Evolutionary conservation across 2,888 invertebrate genomes (phyloP).

Genomic region (Diarsia dahlii): DNA sequence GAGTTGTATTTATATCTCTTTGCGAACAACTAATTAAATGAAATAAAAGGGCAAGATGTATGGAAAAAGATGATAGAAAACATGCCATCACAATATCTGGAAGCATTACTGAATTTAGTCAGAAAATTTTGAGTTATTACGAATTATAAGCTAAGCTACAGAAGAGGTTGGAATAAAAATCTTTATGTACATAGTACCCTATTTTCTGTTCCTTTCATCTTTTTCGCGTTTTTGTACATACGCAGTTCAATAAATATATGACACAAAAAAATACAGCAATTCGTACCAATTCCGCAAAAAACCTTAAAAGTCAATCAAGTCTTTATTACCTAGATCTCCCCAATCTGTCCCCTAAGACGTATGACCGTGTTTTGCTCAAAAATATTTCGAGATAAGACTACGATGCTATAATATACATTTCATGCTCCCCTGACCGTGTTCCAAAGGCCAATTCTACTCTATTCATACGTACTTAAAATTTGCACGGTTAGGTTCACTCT

Average conservation of each 20-base stretch:
- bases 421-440: conserved; percentile 34
- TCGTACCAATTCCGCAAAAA: neutral
- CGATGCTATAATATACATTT: conserved; percentile 46
- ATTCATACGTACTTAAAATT: conserved; percentile 71
- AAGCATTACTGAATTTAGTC: neutral
- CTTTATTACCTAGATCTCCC: conserved; percentile 32
- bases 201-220: no score
- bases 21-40: no score
- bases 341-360: conserved; percentile 37
- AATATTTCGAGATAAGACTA: conserved; percentile 47
- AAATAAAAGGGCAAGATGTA: no score
- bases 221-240: no score
- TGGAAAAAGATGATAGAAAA: no score
- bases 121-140: neutral
- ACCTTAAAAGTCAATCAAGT: conserved; percentile 26
- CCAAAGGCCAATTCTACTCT: conserved; percentile 46
- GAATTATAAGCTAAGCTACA: neutral
- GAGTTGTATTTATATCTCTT: no score
- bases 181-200: no score
- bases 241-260: no score
- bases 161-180: neutral
- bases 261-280: neutral
- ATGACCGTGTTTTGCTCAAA: conserved; percentile 28
- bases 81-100: no score
- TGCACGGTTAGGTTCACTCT: conserved; percentile 61